Evolutionary conservation across 2,888 invertebrate genomes (phyloP).

Genomic region (Calephelis perditalis): DNA sequence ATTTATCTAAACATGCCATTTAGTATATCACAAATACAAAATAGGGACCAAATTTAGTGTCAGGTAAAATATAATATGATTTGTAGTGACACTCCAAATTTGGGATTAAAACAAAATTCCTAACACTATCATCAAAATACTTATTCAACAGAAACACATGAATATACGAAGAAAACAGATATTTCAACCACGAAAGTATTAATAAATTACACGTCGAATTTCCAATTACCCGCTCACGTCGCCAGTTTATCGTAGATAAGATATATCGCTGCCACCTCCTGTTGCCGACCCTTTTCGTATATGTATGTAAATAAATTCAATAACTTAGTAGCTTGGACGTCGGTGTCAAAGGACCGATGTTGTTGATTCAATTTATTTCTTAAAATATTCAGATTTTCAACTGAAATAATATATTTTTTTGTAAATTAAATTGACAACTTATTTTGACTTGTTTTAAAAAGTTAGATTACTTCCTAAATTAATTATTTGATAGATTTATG

Average conservation of each 20-base stretch:
- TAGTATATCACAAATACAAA: no score
- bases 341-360: conserved; percentile 3
- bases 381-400: conserved; percentile 4
- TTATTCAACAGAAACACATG: neutral
- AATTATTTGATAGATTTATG: no score
- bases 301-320: conserved; percentile 10
- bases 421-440: no score
- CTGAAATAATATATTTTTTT: neutral
- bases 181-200: conserved; percentile 1
- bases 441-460: no score
- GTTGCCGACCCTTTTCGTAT: conserved; percentile 8
- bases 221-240: conserved; percentile 6
- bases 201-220: conserved; percentile 11
- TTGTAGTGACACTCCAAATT: no score
- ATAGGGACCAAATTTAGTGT: no score
- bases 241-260: conserved; percentile 9
- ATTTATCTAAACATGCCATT: no score
- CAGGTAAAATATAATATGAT: no score
- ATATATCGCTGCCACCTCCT: conserved; percentile 7
- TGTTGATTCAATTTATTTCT: conserved; percentile 13
- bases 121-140: neutral
- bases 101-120: no score
- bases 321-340: conserved; percentile 8
- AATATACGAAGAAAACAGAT: neutral
- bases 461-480: no score